Conservation (phyloP, 2,888 invertebrate species). For the Melipona beecheii region DNA sequence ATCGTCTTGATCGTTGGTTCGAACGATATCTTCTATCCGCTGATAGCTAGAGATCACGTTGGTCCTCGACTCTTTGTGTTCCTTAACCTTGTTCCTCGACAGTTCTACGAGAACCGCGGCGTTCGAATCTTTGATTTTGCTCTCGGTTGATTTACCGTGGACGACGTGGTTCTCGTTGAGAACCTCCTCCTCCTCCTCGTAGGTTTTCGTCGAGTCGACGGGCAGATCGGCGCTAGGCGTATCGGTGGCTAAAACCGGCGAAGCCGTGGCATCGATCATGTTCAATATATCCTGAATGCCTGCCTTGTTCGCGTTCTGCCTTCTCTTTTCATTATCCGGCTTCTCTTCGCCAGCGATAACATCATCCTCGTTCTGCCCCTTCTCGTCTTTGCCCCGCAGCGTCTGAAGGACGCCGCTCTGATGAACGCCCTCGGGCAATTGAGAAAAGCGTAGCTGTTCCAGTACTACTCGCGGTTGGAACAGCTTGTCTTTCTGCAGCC, state of each 20-base stretch:
- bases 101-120: constrained; percentile 8
- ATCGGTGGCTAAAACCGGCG: constrained; percentile 76
- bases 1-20: background rate
- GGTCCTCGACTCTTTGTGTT: constrained; percentile 1
- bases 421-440: constrained; percentile 67
- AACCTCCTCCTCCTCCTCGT: constrained; percentile 51
- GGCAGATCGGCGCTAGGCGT: constrained; percentile 76
- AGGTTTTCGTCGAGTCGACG: constrained; percentile 75
- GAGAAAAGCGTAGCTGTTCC: constrained; percentile 79
- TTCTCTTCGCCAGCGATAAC: constrained; percentile 56
- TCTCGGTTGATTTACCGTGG: constrained; percentile 22
- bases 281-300: constrained; percentile 79
- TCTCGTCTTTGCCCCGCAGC: constrained; percentile 25
- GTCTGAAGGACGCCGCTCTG: constrained; percentile 51
- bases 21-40: constrained; percentile 1
- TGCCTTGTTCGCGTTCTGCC: constrained; percentile 72
- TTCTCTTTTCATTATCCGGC: constrained; percentile 61
- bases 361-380: constrained; percentile 52
- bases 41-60: constrained; percentile 35
- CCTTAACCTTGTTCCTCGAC: constrained; percentile 8
- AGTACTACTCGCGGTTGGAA: constrained; percentile 82
- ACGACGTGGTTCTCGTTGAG: constrained; percentile 32
- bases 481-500: constrained; percentile 74
- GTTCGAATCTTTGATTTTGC: constrained; percentile 34
- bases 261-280: constrained; percentile 78